Conservation (phyloP, 2,888 invertebrate genomes). For the Saturnia japonica region DNA sequence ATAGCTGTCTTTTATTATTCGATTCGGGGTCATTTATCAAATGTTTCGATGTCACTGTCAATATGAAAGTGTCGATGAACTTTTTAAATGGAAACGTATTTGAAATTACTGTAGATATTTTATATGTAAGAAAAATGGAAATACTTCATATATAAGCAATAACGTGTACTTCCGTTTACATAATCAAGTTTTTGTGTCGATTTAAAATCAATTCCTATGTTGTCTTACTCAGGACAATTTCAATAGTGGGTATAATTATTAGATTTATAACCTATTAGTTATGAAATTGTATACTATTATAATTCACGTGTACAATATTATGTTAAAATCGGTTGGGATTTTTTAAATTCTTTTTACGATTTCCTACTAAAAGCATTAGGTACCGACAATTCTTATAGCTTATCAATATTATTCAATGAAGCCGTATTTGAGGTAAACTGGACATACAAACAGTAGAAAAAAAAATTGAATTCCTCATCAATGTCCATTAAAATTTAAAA, state of each 20-base stretch:
- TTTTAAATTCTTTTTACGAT: too few relatives aligned
- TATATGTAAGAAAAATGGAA: not conserved
- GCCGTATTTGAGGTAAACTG: too few relatives aligned
- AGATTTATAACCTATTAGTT: too few relatives aligned
- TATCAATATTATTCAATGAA: too few relatives aligned
- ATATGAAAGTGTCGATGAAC: conserved; percentile 29
- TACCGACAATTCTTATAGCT: too few relatives aligned
- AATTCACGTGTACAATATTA: too few relatives aligned
- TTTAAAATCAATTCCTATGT: not conserved
- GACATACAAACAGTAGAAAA: too few relatives aligned
- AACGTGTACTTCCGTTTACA: not conserved
- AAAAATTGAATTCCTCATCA: too few relatives aligned
- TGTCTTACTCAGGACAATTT: not conserved
- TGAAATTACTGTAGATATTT: not conserved
- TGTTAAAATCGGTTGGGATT: too few relatives aligned
- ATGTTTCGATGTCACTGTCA: conserved; percentile 53
- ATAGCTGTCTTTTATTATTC: conserved; percentile 35
- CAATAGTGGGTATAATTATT: not conserved
- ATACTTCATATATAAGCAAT: not conserved
- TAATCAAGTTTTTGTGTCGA: not conserved
- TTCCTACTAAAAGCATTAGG: too few relatives aligned
- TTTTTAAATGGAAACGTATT: conserved; percentile 13
- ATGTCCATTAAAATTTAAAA: too few relatives aligned
- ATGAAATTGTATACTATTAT: too few relatives aligned
- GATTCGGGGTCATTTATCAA: conserved; percentile 40